phyloP scores from a whole-genome alignment of 2,113 vertebrate species.

The Emydocephalus ijimae region DNA sequence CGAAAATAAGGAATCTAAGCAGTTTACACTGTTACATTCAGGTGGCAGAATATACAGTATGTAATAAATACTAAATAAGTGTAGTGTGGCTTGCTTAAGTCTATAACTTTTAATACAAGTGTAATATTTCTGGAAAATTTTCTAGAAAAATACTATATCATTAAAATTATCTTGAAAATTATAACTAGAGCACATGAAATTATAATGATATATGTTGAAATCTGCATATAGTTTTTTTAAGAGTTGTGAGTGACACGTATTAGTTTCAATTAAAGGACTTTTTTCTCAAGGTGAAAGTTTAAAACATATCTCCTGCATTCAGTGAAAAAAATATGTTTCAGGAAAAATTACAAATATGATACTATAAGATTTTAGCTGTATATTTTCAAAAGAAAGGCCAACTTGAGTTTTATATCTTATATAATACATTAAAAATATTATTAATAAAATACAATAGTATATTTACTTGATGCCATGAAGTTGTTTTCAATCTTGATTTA shows the following conservation, averaged over 20 bases:
- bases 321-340: neutral
- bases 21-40: constrained; percentile 40
- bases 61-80: neutral
- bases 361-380: neutral
- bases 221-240: neutral
- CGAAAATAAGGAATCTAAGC: constrained; percentile 33
- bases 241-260: neutral
- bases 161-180: constrained; percentile 14
- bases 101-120: neutral
- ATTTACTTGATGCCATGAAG: neutral
- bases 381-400: neutral
- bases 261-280: neutral
- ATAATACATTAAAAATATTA: neutral
- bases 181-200: neutral
- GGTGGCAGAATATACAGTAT: constrained; percentile 51
- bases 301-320: neutral
- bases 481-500: neutral
- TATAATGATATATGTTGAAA: neutral
- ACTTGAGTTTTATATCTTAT: neutral
- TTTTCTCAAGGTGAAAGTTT: neutral
- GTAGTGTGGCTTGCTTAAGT: neutral
- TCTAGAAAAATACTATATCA: neutral
- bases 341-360: neutral
- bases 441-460: neutral
- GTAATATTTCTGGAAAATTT: neutral